A percentile compares a stretch with the other conserved stretches of the same genome.
Conservation (phyloP, 2,113 vertebrate genomes). For the Serinus canaria region DNA sequence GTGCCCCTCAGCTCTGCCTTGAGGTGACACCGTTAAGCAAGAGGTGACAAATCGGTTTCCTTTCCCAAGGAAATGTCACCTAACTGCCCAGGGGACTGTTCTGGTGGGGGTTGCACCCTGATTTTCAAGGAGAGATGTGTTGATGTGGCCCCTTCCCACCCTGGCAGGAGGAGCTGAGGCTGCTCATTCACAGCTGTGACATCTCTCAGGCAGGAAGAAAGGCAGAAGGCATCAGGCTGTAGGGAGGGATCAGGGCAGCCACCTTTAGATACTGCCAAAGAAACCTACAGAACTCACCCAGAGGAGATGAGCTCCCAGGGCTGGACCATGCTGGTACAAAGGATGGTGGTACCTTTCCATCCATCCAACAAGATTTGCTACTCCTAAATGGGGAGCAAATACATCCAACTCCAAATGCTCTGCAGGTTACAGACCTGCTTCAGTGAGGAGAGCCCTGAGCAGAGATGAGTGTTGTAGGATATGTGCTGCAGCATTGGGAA, state of each 20-base stretch:
- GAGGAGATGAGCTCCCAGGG: neutral
- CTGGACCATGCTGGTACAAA: neutral
- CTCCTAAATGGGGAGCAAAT: neutral
- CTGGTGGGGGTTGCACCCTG: neutral
- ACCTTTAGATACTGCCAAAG: neutral
- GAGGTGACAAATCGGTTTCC: constrained; percentile 33
- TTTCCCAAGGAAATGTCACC: neutral
- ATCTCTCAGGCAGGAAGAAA: neutral
- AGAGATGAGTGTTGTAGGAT: neutral
- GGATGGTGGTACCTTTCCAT: neutral
- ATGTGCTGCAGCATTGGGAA: neutral
- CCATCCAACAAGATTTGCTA: neutral
- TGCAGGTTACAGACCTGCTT: neutral
- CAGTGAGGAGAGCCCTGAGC: neutral
- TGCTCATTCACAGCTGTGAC: neutral
- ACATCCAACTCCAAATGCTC: neutral
- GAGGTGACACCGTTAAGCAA: neutral
- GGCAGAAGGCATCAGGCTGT: neutral
- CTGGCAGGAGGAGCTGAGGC: neutral
- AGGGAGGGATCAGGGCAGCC: neutral
- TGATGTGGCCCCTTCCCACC: neutral
- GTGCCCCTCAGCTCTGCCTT: neutral
- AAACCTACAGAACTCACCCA: neutral
- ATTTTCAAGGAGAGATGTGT: neutral
- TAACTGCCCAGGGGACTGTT: neutral